A percentile compares a stretch with the other conserved stretches of the same genome.
phyloP scores from a whole-genome alignment of 92 coral and sea anemone species.

The Montipora capitata region DNA sequence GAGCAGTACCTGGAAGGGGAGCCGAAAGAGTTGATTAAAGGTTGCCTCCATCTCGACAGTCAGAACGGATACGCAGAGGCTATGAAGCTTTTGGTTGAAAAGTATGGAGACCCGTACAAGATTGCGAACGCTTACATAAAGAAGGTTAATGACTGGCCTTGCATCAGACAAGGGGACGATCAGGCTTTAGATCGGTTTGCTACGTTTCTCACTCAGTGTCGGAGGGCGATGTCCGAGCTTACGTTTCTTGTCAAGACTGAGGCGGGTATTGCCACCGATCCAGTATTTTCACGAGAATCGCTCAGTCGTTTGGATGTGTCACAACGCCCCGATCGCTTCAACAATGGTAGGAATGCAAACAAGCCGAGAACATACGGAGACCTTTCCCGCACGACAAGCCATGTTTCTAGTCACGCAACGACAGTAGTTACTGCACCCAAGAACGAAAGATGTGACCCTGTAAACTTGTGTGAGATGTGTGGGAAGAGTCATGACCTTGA shows the following conservation, averaged over 20 bases:
- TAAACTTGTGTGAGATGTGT: neutral
- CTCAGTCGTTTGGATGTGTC: constrained; percentile 37
- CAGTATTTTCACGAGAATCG: constrained; percentile 69
- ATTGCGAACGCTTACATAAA: too few species aligned
- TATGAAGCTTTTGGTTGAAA: too few species aligned
- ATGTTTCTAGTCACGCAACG: too few species aligned
- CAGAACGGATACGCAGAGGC: too few species aligned
- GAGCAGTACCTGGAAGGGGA: too few species aligned
- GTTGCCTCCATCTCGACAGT: too few species aligned
- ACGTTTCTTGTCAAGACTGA: constrained; percentile 58
- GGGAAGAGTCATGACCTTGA: neutral
- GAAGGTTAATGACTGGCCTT: too few species aligned
- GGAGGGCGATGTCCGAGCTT: constrained; percentile 60
- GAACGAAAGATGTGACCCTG: neutral
- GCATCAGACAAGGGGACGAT: too few species aligned
- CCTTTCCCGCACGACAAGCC: neutral
- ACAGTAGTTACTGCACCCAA: constrained; percentile 1
- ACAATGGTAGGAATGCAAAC: constrained; percentile 16
- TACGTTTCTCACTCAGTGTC: constrained; percentile 66
- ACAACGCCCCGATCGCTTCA: constrained; percentile 22
- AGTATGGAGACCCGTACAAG: too few species aligned
- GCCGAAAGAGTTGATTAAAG: too few species aligned
- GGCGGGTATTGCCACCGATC: constrained; percentile 69
- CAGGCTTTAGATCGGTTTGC: constrained; percentile 42
- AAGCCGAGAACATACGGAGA: constrained; percentile 2